Conservation (phyloP, 1,140 invertebrate genomes). For the Drosophila sp. region DNA sequence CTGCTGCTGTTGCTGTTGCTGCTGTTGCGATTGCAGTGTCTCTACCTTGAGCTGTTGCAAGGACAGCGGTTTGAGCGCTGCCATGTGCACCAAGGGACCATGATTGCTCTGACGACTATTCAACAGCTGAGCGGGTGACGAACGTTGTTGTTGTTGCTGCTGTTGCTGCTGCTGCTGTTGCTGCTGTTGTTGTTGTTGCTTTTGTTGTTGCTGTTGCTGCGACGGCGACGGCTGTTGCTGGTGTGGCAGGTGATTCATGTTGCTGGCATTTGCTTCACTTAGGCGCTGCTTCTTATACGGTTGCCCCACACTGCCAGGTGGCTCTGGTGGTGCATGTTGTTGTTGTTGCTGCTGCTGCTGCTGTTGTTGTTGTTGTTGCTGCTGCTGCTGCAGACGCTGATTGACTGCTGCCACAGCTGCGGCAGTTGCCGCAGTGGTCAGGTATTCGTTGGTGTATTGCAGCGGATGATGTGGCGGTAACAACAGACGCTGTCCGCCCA, state of each 20-base stretch:
- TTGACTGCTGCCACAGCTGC: slow-evolving; percentile 78
- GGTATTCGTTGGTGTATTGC: slow-evolving; percentile 75
- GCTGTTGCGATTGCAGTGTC: slow-evolving; percentile 63
- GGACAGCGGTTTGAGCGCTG: slow-evolving; percentile 38
- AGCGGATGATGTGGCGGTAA: slow-evolving; percentile 55
- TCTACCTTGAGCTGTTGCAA: slow-evolving; percentile 78
- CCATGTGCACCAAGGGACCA: slow-evolving; percentile 42
- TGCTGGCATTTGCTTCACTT: slow-evolving; percentile 85
- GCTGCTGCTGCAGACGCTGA: slow-evolving; percentile 36
- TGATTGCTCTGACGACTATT: slow-evolving; percentile 48
- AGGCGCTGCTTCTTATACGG: slow-evolving; percentile 92
- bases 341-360: slow-evolving; percentile 62
- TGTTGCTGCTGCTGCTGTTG: slow-evolving; percentile 47
- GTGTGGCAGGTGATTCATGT: slow-evolving; percentile 83
- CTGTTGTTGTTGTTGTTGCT: slow-evolving; percentile 42
- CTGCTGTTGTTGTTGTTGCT: slow-evolving; percentile 53
- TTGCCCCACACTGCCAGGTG: slow-evolving; percentile 85
- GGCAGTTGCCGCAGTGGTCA: slow-evolving; percentile 61
- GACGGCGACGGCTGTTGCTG: slow-evolving; percentile 48
- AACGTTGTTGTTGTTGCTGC: slow-evolving; percentile 58
- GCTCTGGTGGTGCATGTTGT: slow-evolving; percentile 70
- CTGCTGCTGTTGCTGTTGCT: slow-evolving; percentile 33
- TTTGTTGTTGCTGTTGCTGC: slow-evolving; percentile 66
- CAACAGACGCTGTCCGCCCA: slow-evolving; percentile 55
- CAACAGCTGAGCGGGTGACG: slow-evolving; percentile 58